Evolutionary conservation across 2,113 vertebrate genomes (phyloP).

Genomic region (Bagarius yarrelli): DNA sequence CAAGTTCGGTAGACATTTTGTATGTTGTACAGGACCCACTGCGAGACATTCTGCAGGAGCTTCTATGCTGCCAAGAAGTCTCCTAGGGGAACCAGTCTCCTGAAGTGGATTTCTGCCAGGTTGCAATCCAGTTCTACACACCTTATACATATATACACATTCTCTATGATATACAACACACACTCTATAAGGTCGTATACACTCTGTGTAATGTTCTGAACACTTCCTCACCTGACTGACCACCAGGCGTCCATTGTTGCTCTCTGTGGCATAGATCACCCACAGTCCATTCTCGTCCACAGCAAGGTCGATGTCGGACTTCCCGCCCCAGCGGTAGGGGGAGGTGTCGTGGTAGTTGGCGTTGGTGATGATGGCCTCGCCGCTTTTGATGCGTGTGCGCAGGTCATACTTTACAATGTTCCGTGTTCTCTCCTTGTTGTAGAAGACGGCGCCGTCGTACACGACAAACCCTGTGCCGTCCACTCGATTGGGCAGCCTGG

Average conservation of each 20-base stretch:
- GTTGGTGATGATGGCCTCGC: slow-evolving; percentile 85
- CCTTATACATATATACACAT: not conserved
- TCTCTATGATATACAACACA: not conserved
- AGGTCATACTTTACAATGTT: slow-evolving; percentile 95
- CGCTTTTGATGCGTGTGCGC: too few relatives aligned
- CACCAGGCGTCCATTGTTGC: slow-evolving; percentile 86
- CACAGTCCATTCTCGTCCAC: slow-evolving; percentile 91
- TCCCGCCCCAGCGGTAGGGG: slow-evolving; percentile 93
- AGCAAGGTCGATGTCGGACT: slow-evolving; percentile 94
- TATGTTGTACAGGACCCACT: too few relatives aligned
- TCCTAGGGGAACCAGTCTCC: too few relatives aligned
- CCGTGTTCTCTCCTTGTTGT: slow-evolving; percentile 94
- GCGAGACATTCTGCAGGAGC: too few relatives aligned
- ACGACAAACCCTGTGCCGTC: slow-evolving; percentile 93
- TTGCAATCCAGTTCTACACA: too few relatives aligned
- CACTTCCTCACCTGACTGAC: slow-evolving; percentile 84
- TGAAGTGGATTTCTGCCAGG: too few relatives aligned
- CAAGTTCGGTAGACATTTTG: too few relatives aligned
- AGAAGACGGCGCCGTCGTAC: slow-evolving; percentile 92
- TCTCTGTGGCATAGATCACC: slow-evolving; percentile 92
- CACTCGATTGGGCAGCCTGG: slow-evolving; percentile 86
- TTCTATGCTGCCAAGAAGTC: too few relatives aligned
- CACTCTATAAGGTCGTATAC: not conserved
- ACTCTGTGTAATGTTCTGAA: too few relatives aligned
- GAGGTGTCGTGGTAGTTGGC: slow-evolving; percentile 96